phyloP scores from a whole-genome alignment of 1,140 invertebrate species.

The Prorops nasuta region DNA sequence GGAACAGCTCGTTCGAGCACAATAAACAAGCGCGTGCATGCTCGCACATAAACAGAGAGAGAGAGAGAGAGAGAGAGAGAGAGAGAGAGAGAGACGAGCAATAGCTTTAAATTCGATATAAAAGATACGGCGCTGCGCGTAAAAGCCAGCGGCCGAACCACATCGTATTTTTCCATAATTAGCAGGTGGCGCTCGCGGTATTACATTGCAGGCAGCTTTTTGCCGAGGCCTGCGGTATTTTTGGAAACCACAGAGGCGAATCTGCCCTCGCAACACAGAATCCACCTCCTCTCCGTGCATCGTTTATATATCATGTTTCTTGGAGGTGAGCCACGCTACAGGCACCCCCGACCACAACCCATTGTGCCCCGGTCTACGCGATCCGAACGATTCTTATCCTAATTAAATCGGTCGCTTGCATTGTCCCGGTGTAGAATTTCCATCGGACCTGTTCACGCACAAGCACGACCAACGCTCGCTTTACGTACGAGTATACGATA shows the following conservation, averaged over 20 bases:
- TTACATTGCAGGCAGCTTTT: slow-evolving; percentile 47
- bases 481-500: too few relatives aligned
- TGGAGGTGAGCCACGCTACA: slow-evolving; percentile 45
- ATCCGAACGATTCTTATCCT: slow-evolving; percentile 38
- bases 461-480: too few relatives aligned
- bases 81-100: too few relatives aligned
- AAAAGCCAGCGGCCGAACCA: slow-evolving; percentile 44
- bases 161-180: slow-evolving; percentile 58
- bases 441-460: slow-evolving; percentile 26
- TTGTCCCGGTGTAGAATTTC: slow-evolving; percentile 34
- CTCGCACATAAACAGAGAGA: too few relatives aligned
- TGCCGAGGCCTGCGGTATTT: slow-evolving; percentile 48
- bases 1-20: too few relatives aligned
- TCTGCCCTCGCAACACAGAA: neutral
- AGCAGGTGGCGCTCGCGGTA: slow-evolving; percentile 49
- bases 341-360: slow-evolving; percentile 17
- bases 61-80: too few relatives aligned
- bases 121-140: slow-evolving; percentile 20
- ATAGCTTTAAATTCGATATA: slow-evolving; percentile 2
- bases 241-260: slow-evolving; percentile 48
- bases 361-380: slow-evolving; percentile 30
- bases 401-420: slow-evolving; percentile 36
- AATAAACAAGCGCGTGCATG: too few relatives aligned
- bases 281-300: neutral
- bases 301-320: slow-evolving; percentile 54